A percentile compares a stretch with the other conserved stretches of the same genome.
These are phyloP conservation scores for Calyptomena viridis DNA, from an alignment of 2,113 vertebrate species.

Conservation along the genomic window DNA sequence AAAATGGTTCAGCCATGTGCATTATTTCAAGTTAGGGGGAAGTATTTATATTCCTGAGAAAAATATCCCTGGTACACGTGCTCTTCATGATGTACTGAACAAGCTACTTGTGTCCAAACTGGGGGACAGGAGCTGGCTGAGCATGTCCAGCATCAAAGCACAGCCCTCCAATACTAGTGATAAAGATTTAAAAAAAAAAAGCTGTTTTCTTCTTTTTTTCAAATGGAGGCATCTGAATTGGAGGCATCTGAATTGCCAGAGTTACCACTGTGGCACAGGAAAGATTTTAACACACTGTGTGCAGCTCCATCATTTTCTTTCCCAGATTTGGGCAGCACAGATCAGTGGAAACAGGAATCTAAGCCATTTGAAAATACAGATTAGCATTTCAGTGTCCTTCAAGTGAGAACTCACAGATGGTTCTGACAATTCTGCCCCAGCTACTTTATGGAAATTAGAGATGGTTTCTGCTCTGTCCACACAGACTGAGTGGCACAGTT, in stretches of 20 bases:
- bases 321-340: background rate
- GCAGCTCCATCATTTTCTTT: background rate
- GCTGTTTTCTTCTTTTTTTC: background rate
- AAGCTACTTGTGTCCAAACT: background rate
- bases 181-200: background rate
- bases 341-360: background rate
- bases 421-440: background rate
- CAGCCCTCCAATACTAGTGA: background rate
- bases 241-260: rapidly evolving
- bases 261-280: background rate
- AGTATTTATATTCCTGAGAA: background rate
- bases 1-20: background rate
- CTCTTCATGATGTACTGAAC: background rate
- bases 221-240: rapidly evolving
- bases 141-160: background rate
- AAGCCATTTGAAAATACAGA: background rate
- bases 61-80: background rate
- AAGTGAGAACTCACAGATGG: background rate
- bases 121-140: background rate
- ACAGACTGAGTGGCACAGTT: background rate
- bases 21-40: background rate
- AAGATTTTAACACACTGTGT: background rate
- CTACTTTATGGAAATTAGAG: background rate
- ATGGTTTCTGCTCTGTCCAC: background rate
- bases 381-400: background rate